Evolutionary conservation across 2,888 invertebrate species (phyloP), one percentile per base, ranked within the genome.

Genomic region (Chymomyza procnemis): DNA sequence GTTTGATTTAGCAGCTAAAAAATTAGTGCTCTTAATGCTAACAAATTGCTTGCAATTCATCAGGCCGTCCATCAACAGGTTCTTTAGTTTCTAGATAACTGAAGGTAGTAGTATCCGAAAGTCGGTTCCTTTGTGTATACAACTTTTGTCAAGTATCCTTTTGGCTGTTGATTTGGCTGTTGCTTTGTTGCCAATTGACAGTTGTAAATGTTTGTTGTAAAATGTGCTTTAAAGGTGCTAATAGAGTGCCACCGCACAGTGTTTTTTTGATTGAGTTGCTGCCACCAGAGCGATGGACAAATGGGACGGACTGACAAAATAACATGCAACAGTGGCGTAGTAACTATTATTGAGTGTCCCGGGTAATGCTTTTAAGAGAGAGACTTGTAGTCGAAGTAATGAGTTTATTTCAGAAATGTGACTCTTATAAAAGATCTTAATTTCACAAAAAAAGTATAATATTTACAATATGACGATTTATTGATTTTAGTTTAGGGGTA

Each of bases 131-230:
- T 60, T 50, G 16, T 47, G 48, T 18, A 5, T 59, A n/a, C 30
- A 50, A 16, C 61, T 61, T 52, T 61, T 46, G 26, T 50, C 52
- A 12, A 9, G 60, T 18, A 26, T 22, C 50, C 52, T 34, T 50
- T 22, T n/a, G 55, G 21, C 14, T 55, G 22, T 55, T n/a, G n/a
- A n/a, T n/a, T 41, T 61, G 64, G 26, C 47, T 34, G 26, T 52
- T 71, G 73, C 82, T 84, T 82, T 87, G 87, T 88, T 88, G 85
- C 81, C 82, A 80, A 84, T 88, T 88, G 88, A 88, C 88, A 85
- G 88, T 87, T 87, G 87, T 87, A 88, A 88, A 87, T 87, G 80
- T 79, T 82, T 85, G 81, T 76, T 86, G 81, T 81, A 85, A 83
- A 83, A 74, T 88, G 88, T 85, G 86, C 87, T 83, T 80, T 84